Base-by-base conservation (phyloP, 2,888 invertebrate species). In the Trissoscelio sp. region DNA sequence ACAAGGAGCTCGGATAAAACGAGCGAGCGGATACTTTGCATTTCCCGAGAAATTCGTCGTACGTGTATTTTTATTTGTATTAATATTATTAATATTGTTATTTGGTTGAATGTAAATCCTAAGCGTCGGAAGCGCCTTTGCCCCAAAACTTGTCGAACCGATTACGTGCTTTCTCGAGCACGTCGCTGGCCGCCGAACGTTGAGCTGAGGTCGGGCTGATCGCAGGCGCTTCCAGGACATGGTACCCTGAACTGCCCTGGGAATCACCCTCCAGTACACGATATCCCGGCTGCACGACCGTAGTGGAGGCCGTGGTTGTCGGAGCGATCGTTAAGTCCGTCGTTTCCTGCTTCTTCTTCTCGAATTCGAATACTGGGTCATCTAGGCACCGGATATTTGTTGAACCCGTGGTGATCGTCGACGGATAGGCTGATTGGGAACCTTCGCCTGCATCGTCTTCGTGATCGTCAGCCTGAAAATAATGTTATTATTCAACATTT, bases 111-210 rank as follows among this genome's bases (percentile, higher is more conserved):
- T 70, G 60, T 60, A 70, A 64, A 57, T 66, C 84, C 84, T 90
- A 89, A 87, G 87, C 88, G 67, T 90, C 90, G 55, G 88, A 80
- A 79, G 89, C 86, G 77, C 89, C 87, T 88, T 95, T 95, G 84
- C 95, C 95, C 96, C 96, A 96, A 92, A 96, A 96, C 88, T 96
- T 95, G 92, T 96, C 96, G 90, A 96, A 96, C 86, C 96, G 95
- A 91, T 95, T 95, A 86, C 96, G 95, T 86, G 96, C 96, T 90
- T 95, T 94, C 90, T 96, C 96, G 84, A 96, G 92, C 81, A 96
- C 96, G 89, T 96, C 96, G 70, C 95, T 93, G 37, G 96, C 95
- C 57, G 94, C 92, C 46, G 94, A 92, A 42, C 86, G 88, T 81
- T 85, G 86, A 57, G 83, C 85, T 81, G 85, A 86, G 34, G 86